Evolutionary conservation across 2,113 vertebrate species (phyloP).

Genomic region (Elgaria multicarinata): DNA sequence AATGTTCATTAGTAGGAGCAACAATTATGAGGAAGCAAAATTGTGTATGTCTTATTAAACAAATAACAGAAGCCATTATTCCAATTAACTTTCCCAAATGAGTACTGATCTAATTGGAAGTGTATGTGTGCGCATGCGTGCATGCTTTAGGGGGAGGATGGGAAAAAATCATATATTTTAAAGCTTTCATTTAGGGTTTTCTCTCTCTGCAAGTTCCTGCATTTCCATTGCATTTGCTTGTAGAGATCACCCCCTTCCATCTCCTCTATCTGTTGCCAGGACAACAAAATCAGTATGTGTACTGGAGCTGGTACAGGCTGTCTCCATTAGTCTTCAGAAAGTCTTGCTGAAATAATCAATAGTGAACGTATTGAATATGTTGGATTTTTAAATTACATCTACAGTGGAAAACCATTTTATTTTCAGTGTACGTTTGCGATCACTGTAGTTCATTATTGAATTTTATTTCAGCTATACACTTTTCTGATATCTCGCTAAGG

Average conservation of each 20-base stretch:
- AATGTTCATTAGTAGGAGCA: not conserved
- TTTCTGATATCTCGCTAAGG: conserved; percentile 40
- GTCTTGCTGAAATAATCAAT: conserved; percentile 76
- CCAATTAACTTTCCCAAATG: conserved; percentile 9
- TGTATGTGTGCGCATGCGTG: not conserved
- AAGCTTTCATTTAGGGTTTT: conserved; percentile 59
- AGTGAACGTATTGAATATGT: conserved; percentile 75
- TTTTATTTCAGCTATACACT: conserved; percentile 56
- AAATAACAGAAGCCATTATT: not conserved
- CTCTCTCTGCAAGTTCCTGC: conserved; percentile 56
- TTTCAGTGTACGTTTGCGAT: conserved; percentile 64
- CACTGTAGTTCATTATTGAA: conserved; percentile 63
- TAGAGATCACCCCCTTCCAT: conserved; percentile 47
- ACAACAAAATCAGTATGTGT: conserved; percentile 70
- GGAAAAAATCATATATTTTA: conserved; percentile 32
- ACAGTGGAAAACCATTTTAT: conserved; percentile 72
- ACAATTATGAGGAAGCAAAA: not conserved
- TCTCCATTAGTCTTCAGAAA: conserved; percentile 75
- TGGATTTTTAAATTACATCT: conserved; percentile 78
- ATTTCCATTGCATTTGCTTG: conserved; percentile 70
- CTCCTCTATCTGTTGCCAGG: conserved; percentile 75
- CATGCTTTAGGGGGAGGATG: not conserved
- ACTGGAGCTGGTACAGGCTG: conserved; percentile 44
- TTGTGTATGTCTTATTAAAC: not conserved
- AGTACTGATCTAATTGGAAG: conserved; percentile 39